Conservation (phyloP, 1,140 invertebrate species). For the Bombus consobrinus region DNA sequence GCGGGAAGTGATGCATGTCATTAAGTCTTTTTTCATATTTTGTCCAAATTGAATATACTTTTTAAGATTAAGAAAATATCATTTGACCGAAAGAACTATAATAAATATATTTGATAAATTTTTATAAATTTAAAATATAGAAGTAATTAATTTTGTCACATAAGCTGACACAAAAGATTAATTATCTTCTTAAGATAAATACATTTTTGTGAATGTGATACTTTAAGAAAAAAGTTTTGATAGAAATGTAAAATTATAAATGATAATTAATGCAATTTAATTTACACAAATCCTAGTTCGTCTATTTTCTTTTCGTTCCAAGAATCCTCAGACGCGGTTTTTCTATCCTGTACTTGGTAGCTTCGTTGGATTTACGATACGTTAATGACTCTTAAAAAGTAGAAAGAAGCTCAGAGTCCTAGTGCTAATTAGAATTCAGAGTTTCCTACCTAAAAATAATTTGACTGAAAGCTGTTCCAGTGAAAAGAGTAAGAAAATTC, state of each 20-base stretch:
- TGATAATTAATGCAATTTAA: not conserved
- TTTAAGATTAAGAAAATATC: no score
- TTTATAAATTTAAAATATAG: no score
- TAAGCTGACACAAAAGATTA: no score
- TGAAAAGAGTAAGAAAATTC: not conserved
- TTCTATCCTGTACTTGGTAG: not conserved
- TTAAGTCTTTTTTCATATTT: no score
- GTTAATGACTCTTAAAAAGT: slow-evolving; percentile 28
- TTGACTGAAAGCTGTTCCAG: slow-evolving; percentile 8
- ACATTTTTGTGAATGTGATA: no score
- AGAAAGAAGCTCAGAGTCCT: not conserved
- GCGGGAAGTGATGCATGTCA: no score
- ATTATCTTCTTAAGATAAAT: no score
- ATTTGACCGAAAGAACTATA: no score
- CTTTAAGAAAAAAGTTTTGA: not conserved
- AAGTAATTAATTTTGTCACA: no score
- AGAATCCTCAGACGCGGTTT: not conserved
- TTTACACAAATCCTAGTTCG: not conserved
- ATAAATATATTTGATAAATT: no score
- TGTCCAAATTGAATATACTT: no score
- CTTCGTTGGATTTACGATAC: slow-evolving; percentile 3
- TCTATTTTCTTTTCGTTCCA: not conserved
- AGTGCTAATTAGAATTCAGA: slow-evolving; percentile 16
- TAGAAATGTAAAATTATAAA: not conserved
- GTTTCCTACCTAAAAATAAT: slow-evolving; percentile 27